Evolutionary conservation across 2,113 vertebrate genomes (phyloP).

Genomic region (Circaetus gallicus): DNA sequence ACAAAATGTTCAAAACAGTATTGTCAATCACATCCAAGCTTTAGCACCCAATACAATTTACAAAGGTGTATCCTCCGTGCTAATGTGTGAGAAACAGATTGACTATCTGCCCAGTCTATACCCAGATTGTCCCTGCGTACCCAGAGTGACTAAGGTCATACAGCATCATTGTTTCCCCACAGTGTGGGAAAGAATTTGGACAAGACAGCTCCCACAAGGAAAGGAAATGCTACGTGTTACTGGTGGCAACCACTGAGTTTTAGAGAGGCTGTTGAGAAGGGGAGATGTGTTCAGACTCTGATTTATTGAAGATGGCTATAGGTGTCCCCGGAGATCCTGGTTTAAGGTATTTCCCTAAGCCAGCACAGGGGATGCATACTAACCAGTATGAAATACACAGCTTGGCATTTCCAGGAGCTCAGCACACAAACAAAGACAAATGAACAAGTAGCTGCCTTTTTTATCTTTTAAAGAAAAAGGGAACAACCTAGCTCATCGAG

Average conservation of each 20-base stretch:
- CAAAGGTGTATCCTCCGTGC: accelerated
- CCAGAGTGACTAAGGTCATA: accelerated
- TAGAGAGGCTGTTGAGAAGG: neutral
- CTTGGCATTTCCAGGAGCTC: neutral
- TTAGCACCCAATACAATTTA: neutral
- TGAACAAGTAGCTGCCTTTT: neutral
- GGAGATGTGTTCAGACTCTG: neutral
- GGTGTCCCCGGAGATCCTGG: neutral
- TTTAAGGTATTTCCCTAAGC: neutral
- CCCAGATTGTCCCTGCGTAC: neutral
- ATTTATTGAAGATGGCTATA: neutral
- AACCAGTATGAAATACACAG: neutral
- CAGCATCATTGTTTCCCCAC: accelerated
- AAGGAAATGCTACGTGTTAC: neutral
- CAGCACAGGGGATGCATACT: neutral
- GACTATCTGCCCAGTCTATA: neutral
- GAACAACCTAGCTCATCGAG: neutral
- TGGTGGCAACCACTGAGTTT: neutral
- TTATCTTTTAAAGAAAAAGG: neutral
- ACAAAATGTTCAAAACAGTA: neutral
- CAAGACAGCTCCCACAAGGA: neutral
- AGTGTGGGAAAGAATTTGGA: neutral
- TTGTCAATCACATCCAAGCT: neutral
- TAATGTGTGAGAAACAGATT: accelerated
- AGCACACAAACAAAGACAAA: neutral